These are phyloP conservation scores for Plusia festucae DNA, from an alignment of 2,888 invertebrate genomes.

Conservation along the genomic window DNA sequence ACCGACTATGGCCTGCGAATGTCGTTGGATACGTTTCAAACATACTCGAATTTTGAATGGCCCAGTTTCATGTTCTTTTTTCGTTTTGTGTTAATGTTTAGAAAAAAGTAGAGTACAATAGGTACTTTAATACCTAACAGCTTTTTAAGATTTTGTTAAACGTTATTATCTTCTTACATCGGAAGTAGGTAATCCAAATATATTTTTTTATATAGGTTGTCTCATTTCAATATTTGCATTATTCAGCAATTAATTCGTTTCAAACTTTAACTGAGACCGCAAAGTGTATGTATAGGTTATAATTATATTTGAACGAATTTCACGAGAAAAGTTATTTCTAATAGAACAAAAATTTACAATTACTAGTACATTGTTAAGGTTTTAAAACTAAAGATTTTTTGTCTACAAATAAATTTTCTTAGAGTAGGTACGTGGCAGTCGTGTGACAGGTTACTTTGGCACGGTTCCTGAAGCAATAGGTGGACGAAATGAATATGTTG, in stretches of 20 bases:
- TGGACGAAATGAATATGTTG: slow-evolving; percentile 61
- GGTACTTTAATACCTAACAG: not conserved
- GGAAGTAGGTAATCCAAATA: too few relatives aligned
- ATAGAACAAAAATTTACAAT: too few relatives aligned
- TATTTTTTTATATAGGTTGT: too few relatives aligned
- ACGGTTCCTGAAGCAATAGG: slow-evolving; percentile 68
- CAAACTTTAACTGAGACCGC: too few relatives aligned
- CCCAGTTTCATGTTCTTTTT: slow-evolving; percentile 5
- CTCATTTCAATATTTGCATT: too few relatives aligned
- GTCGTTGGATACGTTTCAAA: slow-evolving; percentile 46
- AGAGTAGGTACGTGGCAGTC: slow-evolving; percentile 50
- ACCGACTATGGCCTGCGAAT: slow-evolving; percentile 52
- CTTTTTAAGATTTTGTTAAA: too few relatives aligned
- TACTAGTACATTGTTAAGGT: slow-evolving; percentile 20
- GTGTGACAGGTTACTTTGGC: slow-evolving; percentile 79
- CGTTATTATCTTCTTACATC: too few relatives aligned
- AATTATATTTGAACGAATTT: too few relatives aligned
- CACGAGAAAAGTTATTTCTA: too few relatives aligned
- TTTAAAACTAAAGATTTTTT: slow-evolving; percentile 37
- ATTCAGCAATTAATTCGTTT: too few relatives aligned
- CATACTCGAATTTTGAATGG: slow-evolving; percentile 38
- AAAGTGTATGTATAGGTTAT: too few relatives aligned
- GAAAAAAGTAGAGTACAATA: slow-evolving; percentile 7
- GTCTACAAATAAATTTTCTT: slow-evolving; percentile 58
- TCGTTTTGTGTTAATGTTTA: not conserved